A percentile compares a stretch with the other conserved stretches of the same genome.
Conservation (phyloP, 2,888 invertebrate species). For the Ramazzottius varieornatus region DNA sequence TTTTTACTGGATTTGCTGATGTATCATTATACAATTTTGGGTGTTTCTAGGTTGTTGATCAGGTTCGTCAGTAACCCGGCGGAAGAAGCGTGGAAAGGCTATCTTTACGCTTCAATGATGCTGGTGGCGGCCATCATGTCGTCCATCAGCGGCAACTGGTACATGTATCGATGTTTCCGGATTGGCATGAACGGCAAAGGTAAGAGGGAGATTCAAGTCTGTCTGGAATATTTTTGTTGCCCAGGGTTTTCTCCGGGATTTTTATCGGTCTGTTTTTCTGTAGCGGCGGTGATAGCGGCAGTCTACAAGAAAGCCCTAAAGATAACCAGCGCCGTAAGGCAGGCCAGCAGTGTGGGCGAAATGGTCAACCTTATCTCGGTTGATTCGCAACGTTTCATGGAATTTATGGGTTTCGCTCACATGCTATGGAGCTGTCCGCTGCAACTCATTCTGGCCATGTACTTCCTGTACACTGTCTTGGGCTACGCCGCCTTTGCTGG, state of each 20-base stretch:
- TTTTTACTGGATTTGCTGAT: too few relatives aligned
- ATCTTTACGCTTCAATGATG: slow-evolving; percentile 46
- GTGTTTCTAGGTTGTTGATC: slow-evolving; percentile 15
- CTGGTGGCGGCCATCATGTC: slow-evolving; percentile 47
- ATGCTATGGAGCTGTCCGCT: slow-evolving; percentile 19
- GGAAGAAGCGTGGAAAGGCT: slow-evolving; percentile 53
- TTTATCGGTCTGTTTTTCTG: background rate
- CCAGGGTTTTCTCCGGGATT: too few relatives aligned
- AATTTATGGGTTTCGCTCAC: slow-evolving; percentile 17
- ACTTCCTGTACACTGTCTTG: slow-evolving; percentile 7
- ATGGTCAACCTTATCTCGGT: slow-evolving; percentile 25
- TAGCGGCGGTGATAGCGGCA: background rate
- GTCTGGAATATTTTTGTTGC: background rate
- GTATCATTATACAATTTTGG: background rate
- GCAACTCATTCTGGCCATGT: slow-evolving; percentile 17
- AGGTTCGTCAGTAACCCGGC: slow-evolving; percentile 13
- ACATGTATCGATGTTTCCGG: slow-evolving; percentile 50
- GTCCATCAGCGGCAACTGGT: slow-evolving; percentile 59
- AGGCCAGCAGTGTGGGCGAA: background rate
- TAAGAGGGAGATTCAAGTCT: background rate
- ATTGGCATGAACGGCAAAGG: slow-evolving; percentile 50
- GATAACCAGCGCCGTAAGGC: background rate
- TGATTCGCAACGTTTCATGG: slow-evolving; percentile 22
- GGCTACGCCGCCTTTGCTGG: slow-evolving; percentile 6
- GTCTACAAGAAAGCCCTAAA: background rate